These are phyloP conservation scores for Alfaro cultratus DNA, from an alignment of 2,797 vertebrate species.

Conservation along the genomic window DNA sequence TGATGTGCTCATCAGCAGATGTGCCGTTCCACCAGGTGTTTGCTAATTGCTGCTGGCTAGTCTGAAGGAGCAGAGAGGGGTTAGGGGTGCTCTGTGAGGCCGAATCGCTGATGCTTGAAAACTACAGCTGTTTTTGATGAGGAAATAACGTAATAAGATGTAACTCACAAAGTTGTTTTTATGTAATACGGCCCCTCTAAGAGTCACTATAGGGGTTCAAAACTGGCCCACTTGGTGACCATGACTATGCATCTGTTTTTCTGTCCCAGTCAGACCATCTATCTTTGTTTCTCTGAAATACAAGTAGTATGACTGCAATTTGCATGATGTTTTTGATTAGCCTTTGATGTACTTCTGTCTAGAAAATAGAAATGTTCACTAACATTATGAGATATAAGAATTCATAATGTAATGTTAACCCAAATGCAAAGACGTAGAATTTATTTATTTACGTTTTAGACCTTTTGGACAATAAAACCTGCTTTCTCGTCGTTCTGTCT, in stretches of 20 bases:
- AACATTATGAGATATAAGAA: not conserved
- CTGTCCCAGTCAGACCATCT: not conserved
- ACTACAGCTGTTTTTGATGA: too few relatives aligned
- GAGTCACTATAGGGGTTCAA: not conserved
- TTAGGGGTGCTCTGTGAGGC: too few relatives aligned
- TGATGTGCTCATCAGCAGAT: too few relatives aligned
- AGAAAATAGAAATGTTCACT: not conserved
- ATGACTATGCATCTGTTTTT: not conserved
- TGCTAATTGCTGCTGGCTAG: too few relatives aligned
- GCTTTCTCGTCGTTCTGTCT: not conserved
- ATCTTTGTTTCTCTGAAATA: not conserved
- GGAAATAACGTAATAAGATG: too few relatives aligned
- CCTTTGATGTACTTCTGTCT: not conserved
- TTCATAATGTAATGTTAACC: not conserved
- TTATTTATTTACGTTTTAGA: not conserved
- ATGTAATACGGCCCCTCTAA: not conserved
- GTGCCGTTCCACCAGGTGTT: too few relatives aligned
- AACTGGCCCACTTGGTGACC: not conserved
- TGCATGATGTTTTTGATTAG: not conserved
- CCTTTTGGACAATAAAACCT: not conserved
- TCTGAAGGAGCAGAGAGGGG: too few relatives aligned
- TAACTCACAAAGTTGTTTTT: too few relatives aligned
- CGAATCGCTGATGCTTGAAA: too few relatives aligned
- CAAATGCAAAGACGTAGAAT: not conserved
- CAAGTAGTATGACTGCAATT: not conserved